These are phyloP conservation scores for Chauna torquata DNA, from an alignment of 2,113 vertebrate species.

Conservation along the genomic window DNA sequence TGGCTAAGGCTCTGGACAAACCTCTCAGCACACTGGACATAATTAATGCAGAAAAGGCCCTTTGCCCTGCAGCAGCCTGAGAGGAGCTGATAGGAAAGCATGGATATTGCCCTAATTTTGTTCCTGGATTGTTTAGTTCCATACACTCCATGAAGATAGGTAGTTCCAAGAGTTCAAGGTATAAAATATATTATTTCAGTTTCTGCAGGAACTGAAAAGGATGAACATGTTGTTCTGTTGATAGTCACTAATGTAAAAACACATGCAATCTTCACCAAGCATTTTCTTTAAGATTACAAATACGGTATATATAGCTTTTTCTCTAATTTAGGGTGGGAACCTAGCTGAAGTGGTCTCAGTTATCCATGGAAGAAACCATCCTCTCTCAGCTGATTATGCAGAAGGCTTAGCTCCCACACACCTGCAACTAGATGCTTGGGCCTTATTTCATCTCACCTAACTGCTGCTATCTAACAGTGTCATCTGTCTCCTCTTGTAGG, in stretches of 20 bases:
- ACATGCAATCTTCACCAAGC: background rate
- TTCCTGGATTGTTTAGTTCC: background rate
- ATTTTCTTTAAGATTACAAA: background rate
- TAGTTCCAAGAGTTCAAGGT: background rate
- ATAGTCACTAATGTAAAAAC: background rate
- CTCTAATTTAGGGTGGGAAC: background rate
- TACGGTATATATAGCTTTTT: background rate
- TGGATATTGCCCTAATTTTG: background rate
- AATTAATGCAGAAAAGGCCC: constrained; percentile 39
- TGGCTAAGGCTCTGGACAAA: constrained; percentile 23
- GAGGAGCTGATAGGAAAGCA: background rate
- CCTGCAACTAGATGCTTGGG: background rate
- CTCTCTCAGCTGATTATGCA: background rate
- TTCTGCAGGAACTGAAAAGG: background rate
- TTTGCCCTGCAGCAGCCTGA: constrained; percentile 28
- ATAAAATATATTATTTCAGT: background rate
- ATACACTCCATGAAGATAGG: background rate
- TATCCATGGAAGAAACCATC: background rate
- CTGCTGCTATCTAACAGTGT: background rate
- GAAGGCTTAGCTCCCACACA: background rate
- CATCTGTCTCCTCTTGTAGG: background rate
- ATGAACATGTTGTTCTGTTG: background rate
- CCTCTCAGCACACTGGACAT: background rate
- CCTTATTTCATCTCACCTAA: background rate
- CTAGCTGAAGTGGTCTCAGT: background rate